These are phyloP conservation scores for Bufo bufo DNA, from an alignment of 2,113 vertebrate genomes.

Conservation along the genomic window DNA sequence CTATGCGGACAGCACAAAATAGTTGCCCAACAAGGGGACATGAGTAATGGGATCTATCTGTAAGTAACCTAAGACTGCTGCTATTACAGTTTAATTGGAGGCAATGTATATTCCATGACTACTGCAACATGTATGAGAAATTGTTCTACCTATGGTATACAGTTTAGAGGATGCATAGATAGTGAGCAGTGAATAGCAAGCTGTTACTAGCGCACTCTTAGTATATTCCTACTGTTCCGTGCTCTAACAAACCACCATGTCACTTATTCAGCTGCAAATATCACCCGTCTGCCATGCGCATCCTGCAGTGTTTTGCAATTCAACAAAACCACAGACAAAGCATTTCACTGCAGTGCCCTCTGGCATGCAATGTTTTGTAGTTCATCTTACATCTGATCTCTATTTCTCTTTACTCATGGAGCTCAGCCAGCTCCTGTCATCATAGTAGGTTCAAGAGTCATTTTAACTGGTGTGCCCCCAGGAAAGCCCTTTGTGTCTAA, in stretches of 20 bases:
- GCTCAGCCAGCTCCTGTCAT: slow-evolving; percentile 42
- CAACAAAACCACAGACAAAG: slow-evolving; percentile 44
- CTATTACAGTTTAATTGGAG: too few relatives aligned
- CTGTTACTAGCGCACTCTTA: not conserved
- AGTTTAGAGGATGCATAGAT: not conserved
- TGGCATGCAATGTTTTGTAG: slow-evolving; percentile 42
- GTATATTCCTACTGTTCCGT: slow-evolving; percentile 9
- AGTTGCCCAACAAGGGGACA: too few relatives aligned
- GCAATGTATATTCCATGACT: not conserved
- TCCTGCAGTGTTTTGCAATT: slow-evolving; percentile 25
- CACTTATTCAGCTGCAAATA: slow-evolving; percentile 24
- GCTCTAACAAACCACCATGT: not conserved
- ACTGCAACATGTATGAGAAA: not conserved
- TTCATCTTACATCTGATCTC: slow-evolving; percentile 40
- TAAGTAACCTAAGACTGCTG: too few relatives aligned
- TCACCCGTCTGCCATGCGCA: not conserved
- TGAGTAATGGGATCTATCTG: too few relatives aligned
- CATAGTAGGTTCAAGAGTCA: slow-evolving; percentile 36
- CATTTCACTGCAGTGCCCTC: slow-evolving; percentile 41
- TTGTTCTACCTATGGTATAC: not conserved
- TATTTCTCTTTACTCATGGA: slow-evolving; percentile 29
- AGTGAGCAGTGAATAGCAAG: not conserved
- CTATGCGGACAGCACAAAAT: too few relatives aligned
- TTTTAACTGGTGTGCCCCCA: slow-evolving; percentile 44
- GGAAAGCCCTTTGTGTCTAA: slow-evolving; percentile 44